Percentiles rank a stretch among this genome's conserved stretches.
These are phyloP conservation scores for Vulpes ferrilata DNA, from an alignment of 2,113 vertebrate species.

Conservation along the genomic window DNA sequence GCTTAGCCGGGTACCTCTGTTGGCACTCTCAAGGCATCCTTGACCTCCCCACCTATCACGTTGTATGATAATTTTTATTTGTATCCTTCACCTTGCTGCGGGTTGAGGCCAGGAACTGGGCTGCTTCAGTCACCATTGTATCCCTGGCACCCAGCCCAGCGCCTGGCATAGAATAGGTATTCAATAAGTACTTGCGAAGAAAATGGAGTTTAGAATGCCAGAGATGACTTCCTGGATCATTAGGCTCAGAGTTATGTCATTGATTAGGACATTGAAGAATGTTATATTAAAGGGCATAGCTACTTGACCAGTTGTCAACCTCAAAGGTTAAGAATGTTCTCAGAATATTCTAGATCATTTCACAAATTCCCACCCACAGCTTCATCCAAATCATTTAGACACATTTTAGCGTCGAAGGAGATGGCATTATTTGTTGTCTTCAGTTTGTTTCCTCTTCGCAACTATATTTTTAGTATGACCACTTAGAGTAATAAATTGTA, in stretches of 20 bases:
- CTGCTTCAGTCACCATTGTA: neutral
- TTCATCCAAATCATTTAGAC: slow-evolving; percentile 34
- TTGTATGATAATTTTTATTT: neutral
- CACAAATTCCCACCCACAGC: slow-evolving; percentile 5
- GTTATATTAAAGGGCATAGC: slow-evolving; percentile 15
- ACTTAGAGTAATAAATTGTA: neutral
- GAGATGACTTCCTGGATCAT: slow-evolving; percentile 18
- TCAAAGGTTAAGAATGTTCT: slow-evolving; percentile 64
- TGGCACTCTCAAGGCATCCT: neutral
- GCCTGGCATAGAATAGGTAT: neutral
- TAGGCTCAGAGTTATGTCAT: slow-evolving; percentile 2
- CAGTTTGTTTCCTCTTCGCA: neutral
- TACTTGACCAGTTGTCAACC: slow-evolving; percentile 50
- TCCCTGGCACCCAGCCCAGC: neutral
- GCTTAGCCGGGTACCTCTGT: neutral
- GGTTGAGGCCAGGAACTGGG: neutral
- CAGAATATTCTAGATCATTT: slow-evolving; percentile 49
- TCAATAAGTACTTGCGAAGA: neutral
- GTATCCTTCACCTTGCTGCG: neutral
- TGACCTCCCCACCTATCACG: neutral
- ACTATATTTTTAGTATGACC: neutral
- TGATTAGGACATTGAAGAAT: neutral
- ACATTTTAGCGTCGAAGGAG: neutral
- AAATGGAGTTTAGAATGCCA: slow-evolving; percentile 5
- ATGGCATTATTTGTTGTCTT: neutral